A percentile compares a stretch with the other conserved stretches of the same genome.
These are phyloP conservation scores for Neoniphon sammara DNA, from an alignment of 2,797 vertebrate species.

Conservation along the genomic window DNA sequence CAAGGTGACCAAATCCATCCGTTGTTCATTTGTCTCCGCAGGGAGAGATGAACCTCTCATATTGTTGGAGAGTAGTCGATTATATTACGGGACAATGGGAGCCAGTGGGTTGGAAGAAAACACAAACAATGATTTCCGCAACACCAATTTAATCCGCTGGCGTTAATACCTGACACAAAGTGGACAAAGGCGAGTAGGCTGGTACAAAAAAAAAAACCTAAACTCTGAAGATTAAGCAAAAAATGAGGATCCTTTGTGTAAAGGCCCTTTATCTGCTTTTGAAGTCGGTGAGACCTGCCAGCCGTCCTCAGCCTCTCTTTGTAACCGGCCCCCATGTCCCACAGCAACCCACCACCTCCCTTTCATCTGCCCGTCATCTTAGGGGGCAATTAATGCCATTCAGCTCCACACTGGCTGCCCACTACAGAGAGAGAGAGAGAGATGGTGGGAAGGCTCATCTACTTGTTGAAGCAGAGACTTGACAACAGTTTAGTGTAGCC, in stretches of 20 bases:
- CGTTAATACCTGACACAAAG: slow-evolving; percentile 78
- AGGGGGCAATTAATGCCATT: slow-evolving; percentile 82
- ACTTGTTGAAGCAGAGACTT: slow-evolving; percentile 64
- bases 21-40: slow-evolving; percentile 61
- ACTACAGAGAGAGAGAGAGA: slow-evolving; percentile 29
- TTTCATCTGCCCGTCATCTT: slow-evolving; percentile 81
- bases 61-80: slow-evolving; percentile 69
- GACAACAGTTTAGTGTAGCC: slow-evolving; percentile 69
- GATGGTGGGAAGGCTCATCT: slow-evolving; percentile 50
- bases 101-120: slow-evolving; percentile 68
- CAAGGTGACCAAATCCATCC: slow-evolving; percentile 61
- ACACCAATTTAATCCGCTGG: slow-evolving; percentile 79
- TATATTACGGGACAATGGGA: slow-evolving; percentile 66
- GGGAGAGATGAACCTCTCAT: slow-evolving; percentile 67
- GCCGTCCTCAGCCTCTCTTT: slow-evolving; percentile 74
- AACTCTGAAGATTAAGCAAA: slow-evolving; percentile 78
- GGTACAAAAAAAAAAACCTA: slow-evolving; percentile 70
- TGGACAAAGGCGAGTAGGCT: slow-evolving; percentile 73
- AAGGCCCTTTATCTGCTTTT: slow-evolving; percentile 80
- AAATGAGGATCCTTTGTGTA: slow-evolving; percentile 73
- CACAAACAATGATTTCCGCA: slow-evolving; percentile 78
- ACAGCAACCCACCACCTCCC: slow-evolving; percentile 74
- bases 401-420: slow-evolving; percentile 61
- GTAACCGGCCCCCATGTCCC: slow-evolving; percentile 69
- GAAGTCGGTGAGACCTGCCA: slow-evolving; percentile 81